These are phyloP conservation scores for Pelmatolapia mariae DNA, from an alignment of 2,113 vertebrate species.

Conservation along the genomic window DNA sequence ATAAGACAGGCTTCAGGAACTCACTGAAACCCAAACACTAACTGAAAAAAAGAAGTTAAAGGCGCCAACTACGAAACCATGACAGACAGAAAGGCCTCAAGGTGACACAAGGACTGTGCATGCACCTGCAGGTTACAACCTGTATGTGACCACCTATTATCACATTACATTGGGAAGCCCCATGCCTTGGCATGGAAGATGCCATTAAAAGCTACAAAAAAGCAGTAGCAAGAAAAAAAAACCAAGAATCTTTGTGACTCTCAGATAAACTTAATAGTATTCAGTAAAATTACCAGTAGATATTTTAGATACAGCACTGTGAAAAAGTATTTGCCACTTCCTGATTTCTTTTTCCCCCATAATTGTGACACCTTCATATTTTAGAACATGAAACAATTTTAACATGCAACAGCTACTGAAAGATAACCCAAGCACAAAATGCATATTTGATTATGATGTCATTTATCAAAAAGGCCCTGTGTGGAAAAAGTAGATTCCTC, in stretches of 20 bases:
- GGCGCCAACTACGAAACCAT: neutral
- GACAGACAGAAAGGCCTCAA: neutral
- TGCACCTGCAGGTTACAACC: neutral
- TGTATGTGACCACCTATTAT: neutral
- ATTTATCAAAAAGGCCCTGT: neutral
- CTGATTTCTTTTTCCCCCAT: fast-evolving
- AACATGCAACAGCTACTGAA: neutral
- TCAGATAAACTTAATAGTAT: neutral
- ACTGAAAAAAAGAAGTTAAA: neutral
- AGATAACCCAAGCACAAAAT: neutral
- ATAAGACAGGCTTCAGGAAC: neutral
- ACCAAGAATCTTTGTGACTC: neutral
- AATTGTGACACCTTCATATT: neutral
- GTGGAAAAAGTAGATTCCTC: neutral
- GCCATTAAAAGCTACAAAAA: neutral
- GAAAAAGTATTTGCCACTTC: neutral
- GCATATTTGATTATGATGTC: neutral
- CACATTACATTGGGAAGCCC: neutral
- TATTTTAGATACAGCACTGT: neutral
- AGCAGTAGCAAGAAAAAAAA: neutral
- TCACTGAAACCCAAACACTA: neutral
- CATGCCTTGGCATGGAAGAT: neutral
- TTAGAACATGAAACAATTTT: neutral
- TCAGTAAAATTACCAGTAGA: neutral
- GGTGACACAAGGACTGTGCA: neutral